These are phyloP conservation scores for Whitmania pigra DNA, from an alignment of 1,140 invertebrate genomes.

Conservation along the genomic window DNA sequence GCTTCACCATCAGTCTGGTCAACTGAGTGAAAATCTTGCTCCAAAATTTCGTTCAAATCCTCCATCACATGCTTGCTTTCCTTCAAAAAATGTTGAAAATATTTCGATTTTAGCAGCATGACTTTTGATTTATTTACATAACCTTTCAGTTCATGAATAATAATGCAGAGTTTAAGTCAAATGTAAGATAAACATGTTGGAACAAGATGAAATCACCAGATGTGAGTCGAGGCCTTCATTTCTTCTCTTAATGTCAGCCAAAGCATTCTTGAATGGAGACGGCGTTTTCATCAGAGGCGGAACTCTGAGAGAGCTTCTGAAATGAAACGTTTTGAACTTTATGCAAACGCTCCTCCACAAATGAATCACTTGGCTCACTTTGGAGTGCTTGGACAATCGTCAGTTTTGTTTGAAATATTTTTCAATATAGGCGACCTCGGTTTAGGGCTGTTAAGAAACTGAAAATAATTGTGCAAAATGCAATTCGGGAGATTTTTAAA, in stretches of 20 bases:
- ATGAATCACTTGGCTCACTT: neutral
- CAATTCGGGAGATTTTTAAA: neutral
- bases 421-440: neutral
- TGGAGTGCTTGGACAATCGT: slow-evolving; percentile 1
- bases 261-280: slow-evolving; percentile 8
- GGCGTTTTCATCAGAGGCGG: neutral
- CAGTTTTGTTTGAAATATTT: slow-evolving; percentile 3
- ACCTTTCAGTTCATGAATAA: too few relatives aligned
- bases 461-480: neutral
- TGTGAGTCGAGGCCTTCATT: neutral
- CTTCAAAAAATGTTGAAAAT: too few relatives aligned
- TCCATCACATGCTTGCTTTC: too few relatives aligned
- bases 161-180: too few relatives aligned
- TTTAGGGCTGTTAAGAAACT: slow-evolving; percentile 6
- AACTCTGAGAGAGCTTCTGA: too few relatives aligned
- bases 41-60: too few relatives aligned
- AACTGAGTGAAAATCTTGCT: too few relatives aligned
- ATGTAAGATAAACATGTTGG: too few relatives aligned
- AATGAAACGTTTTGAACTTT: neutral
- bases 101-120: too few relatives aligned
- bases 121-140: too few relatives aligned
- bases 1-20: too few relatives aligned
- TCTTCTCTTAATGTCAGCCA: slow-evolving; percentile 8
- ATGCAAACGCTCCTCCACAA: neutral
- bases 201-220: neutral